These are phyloP conservation scores for Sardina pilchardus DNA, from an alignment of 2,113 vertebrate genomes.

Conservation along the genomic window DNA sequence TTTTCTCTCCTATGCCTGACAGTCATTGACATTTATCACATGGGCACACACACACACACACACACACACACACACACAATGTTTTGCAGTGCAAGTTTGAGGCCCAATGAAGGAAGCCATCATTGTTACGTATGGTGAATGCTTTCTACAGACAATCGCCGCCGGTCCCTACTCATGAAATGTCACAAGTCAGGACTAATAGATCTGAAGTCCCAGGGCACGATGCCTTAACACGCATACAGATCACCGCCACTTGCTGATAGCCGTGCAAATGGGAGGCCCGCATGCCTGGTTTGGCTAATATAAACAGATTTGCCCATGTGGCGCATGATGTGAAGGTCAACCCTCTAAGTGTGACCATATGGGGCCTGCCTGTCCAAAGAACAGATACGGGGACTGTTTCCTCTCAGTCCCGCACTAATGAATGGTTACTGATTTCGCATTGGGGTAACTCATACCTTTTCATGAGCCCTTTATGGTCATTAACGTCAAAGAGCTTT, in stretches of 20 bases:
- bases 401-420: neutral
- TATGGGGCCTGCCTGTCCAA: neutral
- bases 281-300: neutral
- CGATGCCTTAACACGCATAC: neutral
- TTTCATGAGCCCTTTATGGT: neutral
- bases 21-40: constrained; percentile 15
- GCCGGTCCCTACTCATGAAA: neutral
- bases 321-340: neutral
- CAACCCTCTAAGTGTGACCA: neutral
- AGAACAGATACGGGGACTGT: neutral
- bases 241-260: neutral
- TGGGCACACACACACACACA: neutral
- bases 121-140: neutral
- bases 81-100: neutral
- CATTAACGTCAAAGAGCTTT: neutral
- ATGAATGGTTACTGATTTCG: constrained; percentile 1
- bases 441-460: neutral
- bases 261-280: neutral
- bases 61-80: neutral
- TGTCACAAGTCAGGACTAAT: neutral
- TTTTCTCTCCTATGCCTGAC: constrained; percentile 14
- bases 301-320: constrained; percentile 2
- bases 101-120: neutral
- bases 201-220: neutral
- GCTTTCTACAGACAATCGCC: neutral